Evolutionary conservation across 2,888 invertebrate genomes (phyloP).

Genomic region (Himalopsyche anomala): DNA sequence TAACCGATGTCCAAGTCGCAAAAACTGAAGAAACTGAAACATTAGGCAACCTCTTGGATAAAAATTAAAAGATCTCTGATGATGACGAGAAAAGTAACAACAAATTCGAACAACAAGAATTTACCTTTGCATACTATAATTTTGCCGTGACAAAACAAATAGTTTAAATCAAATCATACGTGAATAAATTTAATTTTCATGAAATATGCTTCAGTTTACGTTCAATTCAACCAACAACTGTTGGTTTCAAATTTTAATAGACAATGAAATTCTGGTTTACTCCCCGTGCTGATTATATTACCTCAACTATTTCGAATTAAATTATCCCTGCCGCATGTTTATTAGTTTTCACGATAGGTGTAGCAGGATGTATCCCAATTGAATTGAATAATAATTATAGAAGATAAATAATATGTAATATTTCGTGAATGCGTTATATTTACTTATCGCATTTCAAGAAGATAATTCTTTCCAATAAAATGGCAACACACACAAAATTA

Average conservation of each 20-base stretch:
- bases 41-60: too few relatives aligned
- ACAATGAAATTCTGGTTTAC: conserved; percentile 38
- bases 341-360: background rate
- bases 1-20: too few relatives aligned
- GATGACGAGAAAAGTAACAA: too few relatives aligned
- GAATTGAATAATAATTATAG: background rate
- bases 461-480: too few relatives aligned
- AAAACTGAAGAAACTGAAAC: too few relatives aligned
- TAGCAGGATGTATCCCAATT: background rate
- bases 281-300: conserved; percentile 20
- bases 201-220: conserved; percentile 27
- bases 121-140: background rate
- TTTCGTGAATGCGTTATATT: too few relatives aligned
- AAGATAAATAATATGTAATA: too few relatives aligned
- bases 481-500: too few relatives aligned
- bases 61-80: too few relatives aligned
- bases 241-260: conserved; percentile 38
- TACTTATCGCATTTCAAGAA: too few relatives aligned
- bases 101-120: background rate
- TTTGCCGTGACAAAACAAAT: background rate
- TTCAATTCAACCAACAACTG: conserved; percentile 26
- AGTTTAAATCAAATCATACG: conserved; percentile 33
- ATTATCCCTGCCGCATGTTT: conserved; percentile 17
- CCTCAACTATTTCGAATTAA: conserved; percentile 31
- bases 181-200: conserved; percentile 27